A percentile compares a stretch with the other conserved stretches of the same genome.
Evolutionary conservation across 2,888 invertebrate genomes (phyloP).

Genomic region (Microctonus brassicae): DNA sequence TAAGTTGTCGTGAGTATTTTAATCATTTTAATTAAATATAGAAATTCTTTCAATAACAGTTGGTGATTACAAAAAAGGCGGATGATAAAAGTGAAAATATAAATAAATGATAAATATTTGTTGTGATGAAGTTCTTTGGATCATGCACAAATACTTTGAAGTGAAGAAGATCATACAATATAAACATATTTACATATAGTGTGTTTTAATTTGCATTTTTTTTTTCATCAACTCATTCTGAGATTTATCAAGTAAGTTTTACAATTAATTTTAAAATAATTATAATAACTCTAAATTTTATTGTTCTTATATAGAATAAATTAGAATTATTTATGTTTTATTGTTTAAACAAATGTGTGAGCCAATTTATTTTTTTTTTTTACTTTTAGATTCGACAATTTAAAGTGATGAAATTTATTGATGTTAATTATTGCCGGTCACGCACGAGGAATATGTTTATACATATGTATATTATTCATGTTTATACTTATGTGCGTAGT

Average conservation of each 20-base stretch:
- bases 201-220: background rate
- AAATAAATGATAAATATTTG: no score
- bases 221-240: background rate
- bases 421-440: background rate
- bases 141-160: background rate
- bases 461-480: no score
- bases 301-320: background rate
- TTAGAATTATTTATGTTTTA: background rate
- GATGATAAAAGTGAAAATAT: background rate
- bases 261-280: background rate
- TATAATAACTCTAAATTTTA: background rate
- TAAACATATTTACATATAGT: background rate
- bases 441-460: background rate
- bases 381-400: no score
- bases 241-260: background rate
- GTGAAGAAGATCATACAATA: background rate
- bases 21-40: background rate
- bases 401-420: background rate
- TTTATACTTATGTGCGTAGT: background rate
- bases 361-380: no score
- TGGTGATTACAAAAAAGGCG: background rate
- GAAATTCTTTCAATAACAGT: background rate
- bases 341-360: background rate
- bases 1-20: slow-evolving; percentile 11
- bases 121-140: slow-evolving; percentile 4